Percentiles rank a stretch among this genome's conserved stretches.
These are phyloP conservation scores for Psammodynastes pulverulentus DNA, from an alignment of 2,113 vertebrate genomes.

Conservation along the genomic window DNA sequence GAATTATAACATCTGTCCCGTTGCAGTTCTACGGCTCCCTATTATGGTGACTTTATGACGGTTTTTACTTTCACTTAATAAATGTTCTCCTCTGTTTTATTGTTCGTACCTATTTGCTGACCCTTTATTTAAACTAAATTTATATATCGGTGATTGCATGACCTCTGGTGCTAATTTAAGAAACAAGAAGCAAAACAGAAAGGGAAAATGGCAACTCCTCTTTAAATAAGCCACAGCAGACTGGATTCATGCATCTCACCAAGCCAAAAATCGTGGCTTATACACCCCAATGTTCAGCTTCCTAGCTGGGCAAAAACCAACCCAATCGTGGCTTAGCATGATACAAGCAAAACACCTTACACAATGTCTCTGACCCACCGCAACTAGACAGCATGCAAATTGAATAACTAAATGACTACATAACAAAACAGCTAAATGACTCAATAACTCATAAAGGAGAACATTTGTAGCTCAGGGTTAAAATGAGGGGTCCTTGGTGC, in stretches of 20 bases:
- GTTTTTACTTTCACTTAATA: no score
- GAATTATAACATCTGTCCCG: no score
- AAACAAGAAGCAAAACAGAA: neutral
- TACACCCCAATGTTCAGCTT: neutral
- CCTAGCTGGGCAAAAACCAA: neutral
- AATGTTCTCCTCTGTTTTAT: no score
- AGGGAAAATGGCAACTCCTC: neutral
- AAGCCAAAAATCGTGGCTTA: neutral
- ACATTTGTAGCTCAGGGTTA: neutral
- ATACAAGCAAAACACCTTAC: neutral
- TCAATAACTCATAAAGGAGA: neutral
- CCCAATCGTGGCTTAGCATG: neutral
- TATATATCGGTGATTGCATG: neutral
- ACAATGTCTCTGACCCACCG: neutral
- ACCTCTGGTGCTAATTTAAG: neutral
- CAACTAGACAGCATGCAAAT: neutral
- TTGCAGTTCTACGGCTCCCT: no score
- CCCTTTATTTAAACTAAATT: neutral
- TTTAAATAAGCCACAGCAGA: neutral
- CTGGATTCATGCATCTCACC: neutral
- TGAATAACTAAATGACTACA: neutral
- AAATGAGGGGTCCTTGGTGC: neutral
- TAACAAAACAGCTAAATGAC: neutral
- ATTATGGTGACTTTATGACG: no score
- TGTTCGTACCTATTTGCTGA: neutral